Base-by-base conservation (phyloP, 2,888 invertebrate genomes). In the Hydriomena furcata region DNA sequence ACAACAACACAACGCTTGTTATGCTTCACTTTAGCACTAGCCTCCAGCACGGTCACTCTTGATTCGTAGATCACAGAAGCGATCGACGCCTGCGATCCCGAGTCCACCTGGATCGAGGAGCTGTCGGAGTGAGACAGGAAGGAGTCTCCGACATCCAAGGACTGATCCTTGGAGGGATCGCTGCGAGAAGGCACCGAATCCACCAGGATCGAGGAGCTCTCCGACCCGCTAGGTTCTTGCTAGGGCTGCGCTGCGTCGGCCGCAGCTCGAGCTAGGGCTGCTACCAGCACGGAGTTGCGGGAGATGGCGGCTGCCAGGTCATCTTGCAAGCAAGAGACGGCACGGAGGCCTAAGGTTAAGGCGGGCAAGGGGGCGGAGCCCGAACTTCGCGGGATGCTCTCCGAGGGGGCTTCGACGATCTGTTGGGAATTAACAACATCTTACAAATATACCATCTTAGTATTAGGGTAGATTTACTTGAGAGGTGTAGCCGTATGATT, bases 261-360 rank as follows among this genome's bases (percentile, higher is more conserved):
- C 10, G 70, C 44, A 56, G 60, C 55, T 46, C 46, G 55, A 27
- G 52, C 35, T n/a, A 68, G 57, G 1, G 52, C 57, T 13, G 59
- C 59, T 20, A 82, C 63, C 31, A 81, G 75, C 45, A 75, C 74
- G 2, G 73, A 58, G 76, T 73, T 75, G 63, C 60, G 58, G 17
- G 73, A 68, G 42, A 73, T 48, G 37, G 60, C 58, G 4, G 54
- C 60, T 2, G 69, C 72, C 38, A 80, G 60, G 49, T 83, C 84
- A 31, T 75, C 82, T 61, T 82, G 83, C 54, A 80, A 76, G 8
- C 65, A 71, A 48, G 79, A 68, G 63, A 84, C 68, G 31, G 79
- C 83, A 46, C 80, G 76, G 66, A 82, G 69, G 24, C 82, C 82
- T n/a, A n/a, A n/a, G n/a, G n/a, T n/a, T n/a, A n/a, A n/a, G n/a